These are phyloP conservation scores for Pseudochirops cupreus DNA, from an alignment of 2,797 vertebrate species.

Conservation along the genomic window DNA sequence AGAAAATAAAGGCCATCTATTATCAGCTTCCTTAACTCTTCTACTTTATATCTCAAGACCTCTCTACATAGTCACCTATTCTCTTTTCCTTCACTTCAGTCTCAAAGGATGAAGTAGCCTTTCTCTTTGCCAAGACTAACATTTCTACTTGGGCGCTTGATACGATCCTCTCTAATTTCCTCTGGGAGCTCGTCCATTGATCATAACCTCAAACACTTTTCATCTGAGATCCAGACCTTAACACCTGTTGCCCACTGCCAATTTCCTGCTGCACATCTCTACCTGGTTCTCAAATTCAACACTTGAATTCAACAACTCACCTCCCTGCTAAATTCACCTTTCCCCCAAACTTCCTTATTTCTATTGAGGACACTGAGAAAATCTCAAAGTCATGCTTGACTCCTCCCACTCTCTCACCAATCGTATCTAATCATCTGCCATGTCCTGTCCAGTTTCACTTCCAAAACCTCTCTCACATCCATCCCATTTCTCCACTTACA, in stretches of 20 bases:
- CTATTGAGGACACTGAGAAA: background rate
- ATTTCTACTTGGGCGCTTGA: background rate
- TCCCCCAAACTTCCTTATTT: background rate
- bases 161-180: background rate
- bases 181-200: background rate
- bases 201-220: background rate
- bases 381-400: background rate
- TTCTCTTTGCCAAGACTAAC: background rate
- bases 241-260: background rate
- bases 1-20: background rate
- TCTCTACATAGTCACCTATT: background rate
- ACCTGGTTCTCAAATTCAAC: background rate
- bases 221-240: background rate
- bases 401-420: background rate
- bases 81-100: background rate
- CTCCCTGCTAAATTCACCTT: background rate
- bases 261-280: background rate
- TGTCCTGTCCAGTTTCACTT: background rate
- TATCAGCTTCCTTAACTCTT: background rate
- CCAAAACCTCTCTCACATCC: background rate
- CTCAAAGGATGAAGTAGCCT: background rate
- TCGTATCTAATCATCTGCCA: background rate
- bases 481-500: background rate
- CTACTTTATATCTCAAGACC: background rate
- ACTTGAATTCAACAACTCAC: background rate